These are phyloP conservation scores for Antheraea mylitta DNA, from an alignment of 1,140 invertebrate genomes.

Conservation along the genomic window DNA sequence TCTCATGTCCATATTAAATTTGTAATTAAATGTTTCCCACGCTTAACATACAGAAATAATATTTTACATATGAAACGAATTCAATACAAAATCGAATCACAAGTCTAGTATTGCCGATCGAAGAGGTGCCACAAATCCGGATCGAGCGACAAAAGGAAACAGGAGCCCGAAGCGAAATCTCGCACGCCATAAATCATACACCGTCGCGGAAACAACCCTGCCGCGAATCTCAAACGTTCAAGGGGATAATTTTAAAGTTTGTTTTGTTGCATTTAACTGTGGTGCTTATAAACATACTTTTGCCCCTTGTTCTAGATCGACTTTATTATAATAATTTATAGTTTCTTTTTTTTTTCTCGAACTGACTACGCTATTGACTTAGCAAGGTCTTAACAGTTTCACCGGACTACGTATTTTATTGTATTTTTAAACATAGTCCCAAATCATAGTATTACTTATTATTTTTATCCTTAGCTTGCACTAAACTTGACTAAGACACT, in stretches of 20 bases:
- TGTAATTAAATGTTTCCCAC: background rate
- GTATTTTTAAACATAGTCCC: too few species aligned
- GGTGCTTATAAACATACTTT: background rate
- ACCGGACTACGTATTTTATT: too few species aligned
- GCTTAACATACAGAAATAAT: background rate
- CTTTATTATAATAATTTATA: background rate
- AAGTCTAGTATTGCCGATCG: slow-evolving; percentile 6
- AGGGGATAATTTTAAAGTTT: slow-evolving; percentile 48
- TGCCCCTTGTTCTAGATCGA: background rate
- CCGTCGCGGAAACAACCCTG: slow-evolving; percentile 41
- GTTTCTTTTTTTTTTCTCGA: too few species aligned
- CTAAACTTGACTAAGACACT: too few species aligned
- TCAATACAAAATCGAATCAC: slow-evolving; percentile 30
- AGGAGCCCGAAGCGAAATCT: slow-evolving; percentile 42
- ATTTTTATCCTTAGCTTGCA: too few species aligned
- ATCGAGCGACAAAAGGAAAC: slow-evolving; percentile 36
- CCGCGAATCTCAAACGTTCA: slow-evolving; percentile 34
- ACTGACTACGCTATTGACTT: too few species aligned
- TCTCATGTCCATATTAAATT: too few species aligned
- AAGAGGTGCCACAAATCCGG: slow-evolving; percentile 34
- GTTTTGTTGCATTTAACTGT: slow-evolving; percentile 14
- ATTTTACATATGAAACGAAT: slow-evolving; percentile 15
- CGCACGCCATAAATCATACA: slow-evolving; percentile 47
- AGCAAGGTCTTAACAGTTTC: too few species aligned
- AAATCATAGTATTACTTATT: too few species aligned